These are phyloP conservation scores for Lycopodina hypogea DNA, from an alignment of 37 sponge, comb jelly and placozoan genomes.

Conservation along the genomic window DNA sequence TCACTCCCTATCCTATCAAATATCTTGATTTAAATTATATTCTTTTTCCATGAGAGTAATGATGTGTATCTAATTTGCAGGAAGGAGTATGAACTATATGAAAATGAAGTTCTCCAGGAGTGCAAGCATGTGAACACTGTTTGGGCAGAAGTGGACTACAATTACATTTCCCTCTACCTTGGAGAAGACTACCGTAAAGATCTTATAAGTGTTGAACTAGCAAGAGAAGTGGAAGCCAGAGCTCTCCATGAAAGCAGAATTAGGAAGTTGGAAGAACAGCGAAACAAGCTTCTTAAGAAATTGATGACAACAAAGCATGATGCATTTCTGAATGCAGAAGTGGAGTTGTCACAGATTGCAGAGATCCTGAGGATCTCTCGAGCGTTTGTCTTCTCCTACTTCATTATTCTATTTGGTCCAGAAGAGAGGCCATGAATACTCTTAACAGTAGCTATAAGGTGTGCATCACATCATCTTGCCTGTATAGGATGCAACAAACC, in stretches of 20 bases:
- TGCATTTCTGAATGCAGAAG: neutral
- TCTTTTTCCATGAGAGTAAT: too few relatives aligned
- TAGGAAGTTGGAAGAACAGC: neutral
- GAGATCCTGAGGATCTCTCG: constrained; percentile 8
- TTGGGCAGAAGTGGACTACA: constrained; percentile 12
- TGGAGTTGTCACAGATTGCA: neutral
- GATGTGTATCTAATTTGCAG: too few relatives aligned
- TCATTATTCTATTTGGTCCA: neutral
- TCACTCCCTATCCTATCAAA: too few relatives aligned
- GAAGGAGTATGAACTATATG: neutral
- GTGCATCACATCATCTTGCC: neutral
- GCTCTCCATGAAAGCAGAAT: neutral
- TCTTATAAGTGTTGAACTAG: neutral
- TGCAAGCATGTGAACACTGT: neutral
- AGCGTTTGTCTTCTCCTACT: constrained; percentile 28
- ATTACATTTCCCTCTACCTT: constrained; percentile 8
- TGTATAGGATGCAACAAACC: too few relatives aligned
- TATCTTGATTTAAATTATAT: too few relatives aligned
- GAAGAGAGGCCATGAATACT: neutral
- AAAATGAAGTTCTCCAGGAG: neutral
- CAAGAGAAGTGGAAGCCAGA: neutral
- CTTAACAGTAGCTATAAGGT: neutral
- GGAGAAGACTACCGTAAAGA: constrained; percentile 1
- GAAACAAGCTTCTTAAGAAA: neutral
- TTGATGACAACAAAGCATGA: neutral